These are phyloP conservation scores for Onychorhynchus coronatus DNA, from an alignment of 2,113 vertebrate species.

Conservation along the genomic window DNA sequence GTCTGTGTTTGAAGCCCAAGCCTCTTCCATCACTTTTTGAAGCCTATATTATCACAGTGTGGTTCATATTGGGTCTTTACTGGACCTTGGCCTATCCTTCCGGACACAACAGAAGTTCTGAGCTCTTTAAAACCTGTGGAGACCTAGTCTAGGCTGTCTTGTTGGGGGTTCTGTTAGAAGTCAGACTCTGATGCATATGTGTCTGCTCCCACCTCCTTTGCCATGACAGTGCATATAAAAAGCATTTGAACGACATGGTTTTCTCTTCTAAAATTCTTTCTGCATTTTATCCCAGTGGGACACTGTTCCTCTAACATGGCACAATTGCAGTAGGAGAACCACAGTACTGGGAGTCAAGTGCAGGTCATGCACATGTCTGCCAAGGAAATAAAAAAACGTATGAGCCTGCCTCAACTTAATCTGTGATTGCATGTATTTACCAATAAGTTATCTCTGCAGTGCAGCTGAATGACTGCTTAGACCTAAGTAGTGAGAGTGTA, in stretches of 20 bases:
- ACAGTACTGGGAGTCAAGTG: neutral
- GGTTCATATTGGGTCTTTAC: neutral
- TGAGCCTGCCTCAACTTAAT: neutral
- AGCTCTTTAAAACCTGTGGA: neutral
- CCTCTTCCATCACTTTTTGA: neutral
- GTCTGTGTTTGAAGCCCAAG: neutral
- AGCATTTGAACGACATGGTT: neutral
- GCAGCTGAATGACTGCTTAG: neutral
- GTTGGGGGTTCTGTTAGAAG: neutral
- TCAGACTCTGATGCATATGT: neutral
- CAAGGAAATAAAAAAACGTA: neutral
- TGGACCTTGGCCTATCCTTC: neutral
- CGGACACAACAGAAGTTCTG: neutral
- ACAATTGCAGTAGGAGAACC: neutral
- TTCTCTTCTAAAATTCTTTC: neutral
- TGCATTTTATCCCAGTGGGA: neutral
- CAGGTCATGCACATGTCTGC: neutral
- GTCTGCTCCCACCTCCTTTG: neutral
- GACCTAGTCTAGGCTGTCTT: neutral
- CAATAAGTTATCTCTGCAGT: neutral
- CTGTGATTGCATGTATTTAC: neutral
- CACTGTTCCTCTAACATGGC: accelerated
- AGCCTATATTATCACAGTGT: neutral
- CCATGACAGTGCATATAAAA: neutral
- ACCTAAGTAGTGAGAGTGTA: neutral